Evolutionary conservation across 2,888 invertebrate species (phyloP), one percentile per base, ranked within the genome.

Genomic region (Arge pagana): DNA sequence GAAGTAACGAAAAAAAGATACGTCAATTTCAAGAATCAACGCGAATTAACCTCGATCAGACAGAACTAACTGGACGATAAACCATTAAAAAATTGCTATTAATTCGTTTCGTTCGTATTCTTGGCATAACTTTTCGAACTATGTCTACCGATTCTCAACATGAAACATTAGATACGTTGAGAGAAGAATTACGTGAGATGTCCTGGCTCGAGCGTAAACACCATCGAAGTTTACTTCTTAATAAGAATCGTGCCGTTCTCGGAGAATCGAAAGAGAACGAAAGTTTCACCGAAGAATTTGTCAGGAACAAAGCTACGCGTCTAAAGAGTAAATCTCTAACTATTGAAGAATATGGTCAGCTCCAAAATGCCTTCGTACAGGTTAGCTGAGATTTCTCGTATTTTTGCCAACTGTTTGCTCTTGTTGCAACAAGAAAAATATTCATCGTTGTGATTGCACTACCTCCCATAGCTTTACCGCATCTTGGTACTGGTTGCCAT

Each of bases 321-420:
- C 56, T 75, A 3, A 67, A 59, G 19, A 71, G 63, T 43, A 70
- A 66, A 50, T 7, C 64, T 1, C 55, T 75, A 11, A 31, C 52
- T 1, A 37, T 62, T 1, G 45, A 64, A 13, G 67, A 70, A 18
- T 75, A 75, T 37, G 54, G 53, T 23, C 56, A 63, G 31, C 57
- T 75, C n/a, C 70, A 72, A 56, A 70, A 64, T 58, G 68, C 70
- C 24, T 60, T 75, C 6, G 59, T 74, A 35, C 72, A 75, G 66
- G 75, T 74, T 51, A 51, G n/a, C 30, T 19, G 35, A 11, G n/a
- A 13, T 39, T n/a, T 13, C 28, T 33, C 16, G 36, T 24, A 18
- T 18, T 26, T 26, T 31, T 13, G 10, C 36, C 42, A 33, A 7
- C n/a, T 8, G 40, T 30, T 19, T 15, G 5, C 31, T n/a, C n/a